Evolutionary conservation across 1,140 invertebrate genomes (phyloP).

Genomic region (Drosophila takahashii): DNA sequence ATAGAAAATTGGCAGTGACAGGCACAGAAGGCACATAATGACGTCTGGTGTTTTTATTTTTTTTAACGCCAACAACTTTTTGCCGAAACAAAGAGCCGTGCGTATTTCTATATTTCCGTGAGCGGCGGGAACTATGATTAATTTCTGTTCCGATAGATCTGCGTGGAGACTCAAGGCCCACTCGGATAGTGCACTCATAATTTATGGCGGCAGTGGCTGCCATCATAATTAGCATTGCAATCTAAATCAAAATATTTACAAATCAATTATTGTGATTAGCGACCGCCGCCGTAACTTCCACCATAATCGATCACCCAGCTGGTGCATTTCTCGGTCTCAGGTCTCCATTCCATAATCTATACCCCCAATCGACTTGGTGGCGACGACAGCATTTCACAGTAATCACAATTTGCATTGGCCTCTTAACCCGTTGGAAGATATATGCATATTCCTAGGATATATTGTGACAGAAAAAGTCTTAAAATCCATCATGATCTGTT

Average conservation of each 20-base stretch:
- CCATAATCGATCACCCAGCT: constrained; percentile 78
- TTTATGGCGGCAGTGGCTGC: constrained; percentile 53
- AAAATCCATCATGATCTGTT: background rate
- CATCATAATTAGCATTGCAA: constrained; percentile 69
- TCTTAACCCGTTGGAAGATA: constrained; percentile 24
- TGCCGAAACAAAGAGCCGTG: background rate
- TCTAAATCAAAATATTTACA: constrained; percentile 77
- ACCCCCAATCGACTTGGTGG: constrained; percentile 30
- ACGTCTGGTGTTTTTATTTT: background rate
- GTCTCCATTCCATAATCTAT: constrained; percentile 17
- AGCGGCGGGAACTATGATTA: constrained; percentile 18
- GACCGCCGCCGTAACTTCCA: constrained; percentile 61
- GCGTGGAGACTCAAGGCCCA: constrained; percentile 29
- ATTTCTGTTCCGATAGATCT: constrained; percentile 43
- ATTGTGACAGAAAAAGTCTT: background rate
- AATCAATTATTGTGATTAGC: constrained; percentile 79
- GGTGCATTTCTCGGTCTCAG: constrained; percentile 27
- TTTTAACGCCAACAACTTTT: background rate
- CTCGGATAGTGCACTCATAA: constrained; percentile 39
- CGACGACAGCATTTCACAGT: constrained; percentile 34
- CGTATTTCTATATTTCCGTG: constrained; percentile 3
- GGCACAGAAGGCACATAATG: background rate
- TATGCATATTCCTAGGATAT: background rate
- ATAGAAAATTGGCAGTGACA: background rate
- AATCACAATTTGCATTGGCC: constrained; percentile 31